Percentiles rank a stretch among this genome's conserved stretches.
Evolutionary conservation across 2,797 vertebrate species (phyloP).

Genomic region (Margarornis squamiger): DNA sequence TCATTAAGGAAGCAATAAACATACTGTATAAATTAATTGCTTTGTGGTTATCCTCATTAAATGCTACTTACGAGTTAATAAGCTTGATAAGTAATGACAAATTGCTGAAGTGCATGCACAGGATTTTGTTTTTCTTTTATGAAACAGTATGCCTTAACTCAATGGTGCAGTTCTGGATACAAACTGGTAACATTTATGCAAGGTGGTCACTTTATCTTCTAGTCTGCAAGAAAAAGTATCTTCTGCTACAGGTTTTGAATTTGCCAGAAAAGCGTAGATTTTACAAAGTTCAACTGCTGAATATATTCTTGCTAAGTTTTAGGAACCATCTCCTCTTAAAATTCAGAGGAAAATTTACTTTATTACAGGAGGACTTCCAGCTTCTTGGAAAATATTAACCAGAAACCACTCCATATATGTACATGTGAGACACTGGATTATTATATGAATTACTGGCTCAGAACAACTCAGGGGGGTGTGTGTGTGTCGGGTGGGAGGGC

Average conservation of each 20-base stretch:
- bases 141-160: neutral
- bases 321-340: neutral
- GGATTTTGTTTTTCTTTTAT: neutral
- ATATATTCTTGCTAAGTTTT: neutral
- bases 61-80: constrained; percentile 15
- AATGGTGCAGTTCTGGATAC: neutral
- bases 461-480: neutral
- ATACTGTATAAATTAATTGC: constrained; percentile 20
- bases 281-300: neutral
- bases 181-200: neutral
- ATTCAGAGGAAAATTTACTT: neutral
- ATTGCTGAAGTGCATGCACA: neutral
- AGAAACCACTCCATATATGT: neutral
- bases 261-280: neutral
- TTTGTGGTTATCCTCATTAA: neutral
- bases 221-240: neutral
- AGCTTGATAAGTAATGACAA: neutral
- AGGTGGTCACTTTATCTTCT: neutral
- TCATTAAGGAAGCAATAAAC: constrained; percentile 24
- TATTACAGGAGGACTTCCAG: neutral
- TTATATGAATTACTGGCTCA: too few relatives aligned
- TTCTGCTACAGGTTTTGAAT: neutral
- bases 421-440: neutral
- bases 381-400: neutral
- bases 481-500: too few relatives aligned